These are phyloP conservation scores for Dolomedes plantarius DNA, from an alignment of 2,888 invertebrate species.

Conservation along the genomic window DNA sequence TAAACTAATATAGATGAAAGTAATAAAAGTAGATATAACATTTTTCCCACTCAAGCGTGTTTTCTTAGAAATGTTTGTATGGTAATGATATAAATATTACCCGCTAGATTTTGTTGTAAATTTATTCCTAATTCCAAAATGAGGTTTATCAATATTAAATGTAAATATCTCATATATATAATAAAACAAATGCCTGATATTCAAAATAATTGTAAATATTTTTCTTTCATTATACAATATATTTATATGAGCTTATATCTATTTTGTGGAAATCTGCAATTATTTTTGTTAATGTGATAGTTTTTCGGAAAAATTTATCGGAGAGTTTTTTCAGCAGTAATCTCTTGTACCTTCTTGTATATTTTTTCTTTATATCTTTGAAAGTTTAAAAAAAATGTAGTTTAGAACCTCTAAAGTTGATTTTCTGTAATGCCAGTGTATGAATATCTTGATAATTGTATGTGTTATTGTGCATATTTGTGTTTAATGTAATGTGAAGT, in stretches of 20 bases:
- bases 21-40: too few relatives aligned
- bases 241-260: conserved; percentile 66
- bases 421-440: background rate
- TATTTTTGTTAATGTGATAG: conserved; percentile 64
- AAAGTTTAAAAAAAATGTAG: background rate
- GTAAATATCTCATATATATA: background rate
- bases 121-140: too few relatives aligned
- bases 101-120: too few relatives aligned
- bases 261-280: conserved; percentile 35
- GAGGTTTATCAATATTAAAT: background rate
- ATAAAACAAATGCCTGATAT: background rate
- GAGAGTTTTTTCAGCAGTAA: background rate
- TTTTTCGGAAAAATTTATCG: conserved; percentile 3
- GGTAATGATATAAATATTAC: too few relatives aligned
- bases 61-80: too few relatives aligned
- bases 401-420: background rate
- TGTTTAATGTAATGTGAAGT: too few relatives aligned
- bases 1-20: too few relatives aligned
- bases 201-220: background rate
- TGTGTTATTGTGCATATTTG: too few relatives aligned
- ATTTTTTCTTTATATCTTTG: background rate
- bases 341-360: background rate
- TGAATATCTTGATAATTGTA: too few relatives aligned
- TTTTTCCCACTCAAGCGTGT: too few relatives aligned
- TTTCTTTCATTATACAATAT: conserved; percentile 21